phyloP scores from a whole-genome alignment of 2,113 vertebrate genomes.

The Probosciger aterrimus region DNA sequence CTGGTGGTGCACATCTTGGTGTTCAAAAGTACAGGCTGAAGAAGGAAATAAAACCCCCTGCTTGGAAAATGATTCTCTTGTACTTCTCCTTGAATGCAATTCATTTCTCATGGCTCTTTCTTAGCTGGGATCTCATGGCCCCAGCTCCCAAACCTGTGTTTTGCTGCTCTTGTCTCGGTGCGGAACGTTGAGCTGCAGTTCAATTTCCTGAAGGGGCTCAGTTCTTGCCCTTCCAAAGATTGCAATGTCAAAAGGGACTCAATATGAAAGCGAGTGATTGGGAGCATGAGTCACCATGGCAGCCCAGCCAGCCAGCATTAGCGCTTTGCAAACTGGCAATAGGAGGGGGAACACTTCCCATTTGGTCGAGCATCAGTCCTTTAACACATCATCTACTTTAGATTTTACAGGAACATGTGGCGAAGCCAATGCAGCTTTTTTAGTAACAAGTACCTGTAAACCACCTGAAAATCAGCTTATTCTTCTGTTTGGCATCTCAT shows the following conservation, averaged over 20 bases:
- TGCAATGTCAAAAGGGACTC: conserved; percentile 1
- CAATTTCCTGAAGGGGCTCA: not conserved
- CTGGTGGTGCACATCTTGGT: not conserved
- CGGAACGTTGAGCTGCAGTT: not conserved
- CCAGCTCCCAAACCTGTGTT: not conserved
- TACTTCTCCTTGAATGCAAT: not conserved
- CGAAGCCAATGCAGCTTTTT: not conserved
- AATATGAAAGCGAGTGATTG: not conserved
- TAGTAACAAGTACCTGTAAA: not conserved
- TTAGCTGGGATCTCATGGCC: not conserved
- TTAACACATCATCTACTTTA: not conserved
- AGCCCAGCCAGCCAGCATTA: not conserved
- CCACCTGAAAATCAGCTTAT: not conserved
- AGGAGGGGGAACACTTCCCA: not conserved
- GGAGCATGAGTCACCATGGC: not conserved
- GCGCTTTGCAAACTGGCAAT: not conserved
- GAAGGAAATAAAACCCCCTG: not conserved
- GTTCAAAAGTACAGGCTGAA: not conserved
- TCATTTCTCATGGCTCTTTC: not conserved
- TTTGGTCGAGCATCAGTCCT: not conserved
- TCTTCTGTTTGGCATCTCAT: not conserved
- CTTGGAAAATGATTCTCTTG: not conserved
- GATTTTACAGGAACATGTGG: not conserved
- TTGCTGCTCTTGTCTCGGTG: not conserved
- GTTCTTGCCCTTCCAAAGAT: conserved; percentile 26